Percentiles rank a stretch among this genome's conserved stretches.
Evolutionary conservation across 2,797 vertebrate genomes (phyloP).

Genomic region (Tadarida brasiliensis): DNA sequence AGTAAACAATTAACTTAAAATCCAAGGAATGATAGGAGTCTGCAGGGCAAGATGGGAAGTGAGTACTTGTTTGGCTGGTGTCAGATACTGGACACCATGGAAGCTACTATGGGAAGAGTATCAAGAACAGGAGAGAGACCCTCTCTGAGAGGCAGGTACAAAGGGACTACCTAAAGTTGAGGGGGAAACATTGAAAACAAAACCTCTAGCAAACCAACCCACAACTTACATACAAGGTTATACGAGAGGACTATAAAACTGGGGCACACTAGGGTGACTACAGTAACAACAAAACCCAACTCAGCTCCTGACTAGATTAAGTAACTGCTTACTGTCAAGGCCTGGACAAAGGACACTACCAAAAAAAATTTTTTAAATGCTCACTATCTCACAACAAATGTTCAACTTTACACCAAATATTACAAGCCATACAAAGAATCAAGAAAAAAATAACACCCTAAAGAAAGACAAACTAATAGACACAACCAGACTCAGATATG

Average conservation of each 20-base stretch:
- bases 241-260: background rate
- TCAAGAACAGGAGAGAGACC: background rate
- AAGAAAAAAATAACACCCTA: background rate
- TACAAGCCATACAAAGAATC: conserved; percentile 25
- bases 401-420: background rate
- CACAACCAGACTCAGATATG: background rate
- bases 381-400: background rate
- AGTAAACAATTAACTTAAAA: background rate
- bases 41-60: background rate
- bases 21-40: background rate
- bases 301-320: background rate
- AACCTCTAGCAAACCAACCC: background rate
- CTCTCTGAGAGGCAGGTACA: background rate
- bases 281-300: background rate
- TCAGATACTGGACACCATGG: fast-evolving
- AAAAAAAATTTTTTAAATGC: background rate
- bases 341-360: background rate
- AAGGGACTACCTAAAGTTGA: background rate
- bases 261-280: background rate
- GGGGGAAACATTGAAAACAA: background rate
- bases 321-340: background rate
- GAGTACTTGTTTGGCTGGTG: background rate
- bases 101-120: background rate
- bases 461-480: background rate
- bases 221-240: background rate